phyloP scores from a whole-genome alignment of 2,888 invertebrate species.

The Drosophila subsilvestris region DNA sequence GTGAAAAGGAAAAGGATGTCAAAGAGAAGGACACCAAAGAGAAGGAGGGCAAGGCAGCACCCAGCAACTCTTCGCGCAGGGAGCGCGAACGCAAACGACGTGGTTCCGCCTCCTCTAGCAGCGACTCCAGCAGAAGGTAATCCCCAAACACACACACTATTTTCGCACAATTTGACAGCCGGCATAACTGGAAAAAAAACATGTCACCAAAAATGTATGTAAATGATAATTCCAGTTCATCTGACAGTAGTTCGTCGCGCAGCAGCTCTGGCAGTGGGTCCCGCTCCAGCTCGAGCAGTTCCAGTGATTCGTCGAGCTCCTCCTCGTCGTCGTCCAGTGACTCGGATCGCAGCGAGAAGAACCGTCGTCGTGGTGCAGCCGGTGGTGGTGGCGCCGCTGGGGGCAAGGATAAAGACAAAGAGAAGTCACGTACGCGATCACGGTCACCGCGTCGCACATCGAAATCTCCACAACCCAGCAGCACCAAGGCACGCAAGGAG shows the following conservation, averaged over 20 bases:
- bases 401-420: conserved; percentile 50
- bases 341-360: conserved; percentile 85
- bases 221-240: conserved; percentile 86
- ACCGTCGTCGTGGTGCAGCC: conserved; percentile 64
- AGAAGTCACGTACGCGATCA: conserved; percentile 42
- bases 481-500: conserved; percentile 67
- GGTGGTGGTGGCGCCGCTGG: conserved; percentile 4
- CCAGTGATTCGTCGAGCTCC: conserved; percentile 85
- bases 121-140: conserved; percentile 90
- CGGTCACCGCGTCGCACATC: conserved; percentile 70
- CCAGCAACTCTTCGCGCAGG: conserved; percentile 75
- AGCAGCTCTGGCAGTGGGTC: conserved; percentile 90
- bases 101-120: conserved; percentile 91
- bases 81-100: conserved; percentile 84
- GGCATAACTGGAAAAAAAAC: conserved; percentile 1
- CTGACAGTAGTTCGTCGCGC: conserved; percentile 91
- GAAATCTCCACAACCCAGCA: conserved; percentile 69
- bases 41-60: conserved; percentile 72
- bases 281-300: conserved; percentile 90
- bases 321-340: conserved; percentile 88
- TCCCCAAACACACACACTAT: not conserved
- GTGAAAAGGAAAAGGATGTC: conserved; percentile 90
- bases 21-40: conserved; percentile 86
- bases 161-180: not conserved
- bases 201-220: conserved; percentile 1